Percentiles rank a stretch among this genome's conserved stretches.
These are phyloP conservation scores for Corythornis leucogaster DNA, from an alignment of 2,797 vertebrate species.

Conservation along the genomic window DNA sequence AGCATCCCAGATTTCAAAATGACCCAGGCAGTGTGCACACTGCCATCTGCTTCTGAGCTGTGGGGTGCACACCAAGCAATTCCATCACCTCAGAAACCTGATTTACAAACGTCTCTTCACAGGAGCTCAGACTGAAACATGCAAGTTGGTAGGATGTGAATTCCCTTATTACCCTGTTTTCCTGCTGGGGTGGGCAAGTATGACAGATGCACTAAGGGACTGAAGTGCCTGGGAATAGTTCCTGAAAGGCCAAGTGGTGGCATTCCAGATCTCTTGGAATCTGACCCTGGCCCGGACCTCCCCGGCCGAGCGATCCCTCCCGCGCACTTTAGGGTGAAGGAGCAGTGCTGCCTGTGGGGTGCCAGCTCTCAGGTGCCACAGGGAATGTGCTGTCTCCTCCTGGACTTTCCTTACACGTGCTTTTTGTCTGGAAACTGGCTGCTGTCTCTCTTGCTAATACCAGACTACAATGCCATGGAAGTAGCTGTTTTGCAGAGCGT, in stretches of 20 bases:
- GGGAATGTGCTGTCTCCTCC: background rate
- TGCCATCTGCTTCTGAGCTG: background rate
- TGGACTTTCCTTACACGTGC: background rate
- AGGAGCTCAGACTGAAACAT: background rate
- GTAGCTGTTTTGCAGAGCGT: slow-evolving; percentile 10
- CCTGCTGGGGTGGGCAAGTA: background rate
- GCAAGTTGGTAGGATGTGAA: background rate
- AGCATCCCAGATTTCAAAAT: slow-evolving; percentile 27
- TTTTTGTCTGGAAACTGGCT: slow-evolving; percentile 12
- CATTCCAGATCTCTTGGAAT: slow-evolving; percentile 16
- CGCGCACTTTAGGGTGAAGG: slow-evolving; percentile 23
- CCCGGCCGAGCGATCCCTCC: slow-evolving; percentile 3
- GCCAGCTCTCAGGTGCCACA: background rate
- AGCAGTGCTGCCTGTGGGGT: background rate
- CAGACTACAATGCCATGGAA: background rate
- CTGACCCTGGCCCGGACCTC: slow-evolving; percentile 6
- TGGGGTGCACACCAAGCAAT: background rate
- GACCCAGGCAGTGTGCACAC: background rate
- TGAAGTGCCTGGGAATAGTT: background rate
- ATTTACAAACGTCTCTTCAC: background rate
- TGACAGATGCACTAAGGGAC: background rate
- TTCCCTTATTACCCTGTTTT: background rate
- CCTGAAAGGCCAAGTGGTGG: slow-evolving; percentile 1
- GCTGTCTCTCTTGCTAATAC: background rate
- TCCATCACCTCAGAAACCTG: background rate